A percentile compares a stretch with the other conserved stretches of the same genome.
Evolutionary conservation across 2,113 vertebrate species (phyloP).

Genomic region (Petrocephalus zakoni): DNA sequence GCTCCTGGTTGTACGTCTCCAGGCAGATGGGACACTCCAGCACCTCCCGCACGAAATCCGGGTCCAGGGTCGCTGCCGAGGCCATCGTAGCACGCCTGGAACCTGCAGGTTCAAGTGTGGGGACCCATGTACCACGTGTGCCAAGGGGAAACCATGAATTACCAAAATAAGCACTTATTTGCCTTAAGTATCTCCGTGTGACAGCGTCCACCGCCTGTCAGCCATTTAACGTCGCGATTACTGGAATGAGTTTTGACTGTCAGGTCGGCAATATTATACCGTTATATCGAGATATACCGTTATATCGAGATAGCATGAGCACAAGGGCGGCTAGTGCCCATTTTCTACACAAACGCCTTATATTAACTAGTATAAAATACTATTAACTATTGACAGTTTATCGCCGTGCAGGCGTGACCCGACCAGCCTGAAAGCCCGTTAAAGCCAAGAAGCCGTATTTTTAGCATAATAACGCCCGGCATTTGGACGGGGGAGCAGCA

Average conservation of each 20-base stretch:
- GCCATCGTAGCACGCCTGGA: constrained; percentile 61
- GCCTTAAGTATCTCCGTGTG: neutral
- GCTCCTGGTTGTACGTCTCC: constrained; percentile 87
- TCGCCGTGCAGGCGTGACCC: neutral
- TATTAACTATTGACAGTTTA: neutral
- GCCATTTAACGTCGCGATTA: neutral
- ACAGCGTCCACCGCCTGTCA: neutral
- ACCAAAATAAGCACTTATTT: neutral
- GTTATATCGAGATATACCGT: neutral
- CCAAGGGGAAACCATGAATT: neutral
- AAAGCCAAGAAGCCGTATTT: neutral
- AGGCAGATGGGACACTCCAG: constrained; percentile 94
- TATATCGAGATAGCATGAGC: neutral
- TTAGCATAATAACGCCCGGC: neutral
- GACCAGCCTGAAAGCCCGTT: neutral
- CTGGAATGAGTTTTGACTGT: neutral
- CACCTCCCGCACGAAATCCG: constrained; percentile 84
- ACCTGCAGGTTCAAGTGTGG: neutral
- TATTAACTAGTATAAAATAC: neutral
- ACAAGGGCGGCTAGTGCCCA: neutral
- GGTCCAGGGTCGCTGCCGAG: constrained; percentile 71
- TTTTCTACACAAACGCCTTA: neutral
- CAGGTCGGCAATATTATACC: neutral
- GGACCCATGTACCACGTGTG: neutral
- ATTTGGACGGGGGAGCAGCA: neutral